A percentile compares a stretch with the other conserved stretches of the same genome.
Evolutionary conservation across 2,888 invertebrate genomes (phyloP).

Genomic region (Cephonodes hylas): DNA sequence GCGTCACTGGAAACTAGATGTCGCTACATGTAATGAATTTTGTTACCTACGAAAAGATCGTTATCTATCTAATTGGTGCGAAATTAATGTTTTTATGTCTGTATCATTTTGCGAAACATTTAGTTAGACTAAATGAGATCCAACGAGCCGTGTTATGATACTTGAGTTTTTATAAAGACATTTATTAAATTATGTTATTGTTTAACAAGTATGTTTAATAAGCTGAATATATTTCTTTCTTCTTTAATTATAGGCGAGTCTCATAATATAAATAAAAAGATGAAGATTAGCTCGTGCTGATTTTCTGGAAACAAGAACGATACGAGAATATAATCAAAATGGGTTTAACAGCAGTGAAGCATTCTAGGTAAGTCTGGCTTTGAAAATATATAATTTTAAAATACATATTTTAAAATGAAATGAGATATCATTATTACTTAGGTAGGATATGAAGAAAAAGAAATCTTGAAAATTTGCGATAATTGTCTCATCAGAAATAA

Average conservation of each 20-base stretch:
- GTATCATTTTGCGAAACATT: conserved; percentile 20
- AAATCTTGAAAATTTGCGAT: too few species aligned
- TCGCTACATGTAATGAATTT: conserved; percentile 21
- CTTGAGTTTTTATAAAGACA: background rate
- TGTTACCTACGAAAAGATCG: conserved; percentile 25
- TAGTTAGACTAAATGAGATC: conserved; percentile 6
- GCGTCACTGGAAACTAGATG: conserved; percentile 30
- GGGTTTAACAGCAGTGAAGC: too few species aligned
- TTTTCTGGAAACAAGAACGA: too few species aligned
- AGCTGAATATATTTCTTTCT: background rate
- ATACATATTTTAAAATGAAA: too few species aligned
- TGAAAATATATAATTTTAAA: too few species aligned
- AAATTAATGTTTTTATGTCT: conserved; percentile 37
- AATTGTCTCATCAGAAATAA: too few species aligned
- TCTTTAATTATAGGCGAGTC: background rate
- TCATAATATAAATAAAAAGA: too few species aligned
- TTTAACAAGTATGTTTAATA: background rate
- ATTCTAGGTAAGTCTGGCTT: too few species aligned
- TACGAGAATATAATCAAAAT: too few species aligned
- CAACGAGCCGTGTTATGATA: conserved; percentile 1
- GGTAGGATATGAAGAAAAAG: too few species aligned
- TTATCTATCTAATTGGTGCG: conserved; percentile 37
- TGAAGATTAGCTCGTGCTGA: too few species aligned
- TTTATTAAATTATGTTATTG: background rate
- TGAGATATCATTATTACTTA: too few species aligned